Evolutionary conservation across 1,140 invertebrate species (phyloP), one percentile per base, ranked within the genome.

Genomic region (Wasmannia auropunctata): DNA sequence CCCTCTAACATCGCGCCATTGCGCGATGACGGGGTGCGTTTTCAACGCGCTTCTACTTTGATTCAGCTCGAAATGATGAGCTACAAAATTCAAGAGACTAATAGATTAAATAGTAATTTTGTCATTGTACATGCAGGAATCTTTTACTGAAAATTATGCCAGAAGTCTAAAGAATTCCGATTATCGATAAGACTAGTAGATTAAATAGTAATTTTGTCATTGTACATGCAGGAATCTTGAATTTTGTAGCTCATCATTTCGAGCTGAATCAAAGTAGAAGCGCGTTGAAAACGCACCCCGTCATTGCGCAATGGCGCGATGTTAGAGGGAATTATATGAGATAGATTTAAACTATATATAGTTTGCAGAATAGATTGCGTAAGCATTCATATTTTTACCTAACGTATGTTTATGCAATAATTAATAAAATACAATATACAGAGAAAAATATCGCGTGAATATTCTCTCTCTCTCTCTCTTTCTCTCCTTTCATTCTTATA

Each of bases 1-100:
- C n/a, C 43, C 58, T 58, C 28, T 14, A 69, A 34, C n/a, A n/a
- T 76, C n/a, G 43, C 67, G 31, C 51, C 16, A 84, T 76, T 31
- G 40, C 81, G 25, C 34, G 3, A 62, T 43, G 14, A 60, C 8
- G 70, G 28, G 56, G 25, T 40, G 28, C 40, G 28, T 62, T 62
- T 25, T 10, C 65, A 16, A 49, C 8, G 43, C 22, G 40, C 7
- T 2, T 1, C 19, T 37, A 25, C n/a, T 65, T 25, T 31, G 22
- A 67, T 80, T 49, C 54, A 62, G 8, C 49, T 74, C 7, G 0
- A 51, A 62, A 1, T 54, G 10, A 40, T 43, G n/a, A n/a, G 43
- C 3, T 1, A 40, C 4, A 67, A 80, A 43, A 34, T 58, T 72
- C n/a, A 14, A 56, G 31, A 62, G 8, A 46, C 3, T 28, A 31